Evolutionary conservation across 2,888 invertebrate species (phyloP).

Genomic region (Doris montereyensis): DNA sequence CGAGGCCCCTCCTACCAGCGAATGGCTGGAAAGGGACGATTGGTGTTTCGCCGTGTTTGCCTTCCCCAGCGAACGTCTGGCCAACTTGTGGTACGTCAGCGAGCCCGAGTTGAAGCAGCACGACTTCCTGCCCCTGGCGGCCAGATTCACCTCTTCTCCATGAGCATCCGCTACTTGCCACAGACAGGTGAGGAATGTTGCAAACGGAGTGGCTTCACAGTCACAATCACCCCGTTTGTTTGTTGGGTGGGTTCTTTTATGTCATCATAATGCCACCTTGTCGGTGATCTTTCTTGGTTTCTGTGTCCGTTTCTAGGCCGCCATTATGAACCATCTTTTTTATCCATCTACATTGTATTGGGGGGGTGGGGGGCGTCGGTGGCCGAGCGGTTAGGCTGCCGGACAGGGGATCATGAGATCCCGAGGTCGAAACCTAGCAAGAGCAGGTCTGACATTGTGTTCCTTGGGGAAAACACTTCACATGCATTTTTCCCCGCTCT

Average conservation of each 20-base stretch:
- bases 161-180: conserved; percentile 46
- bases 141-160: conserved; percentile 44
- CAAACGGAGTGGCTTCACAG: no score
- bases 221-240: not conserved
- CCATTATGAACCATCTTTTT: not conserved
- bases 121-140: conserved; percentile 52
- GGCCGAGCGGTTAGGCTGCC: no score
- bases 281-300: not conserved
- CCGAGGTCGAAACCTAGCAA: no score
- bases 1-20: conserved; percentile 38
- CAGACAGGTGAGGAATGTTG: conserved; percentile 41
- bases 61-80: conserved; percentile 45
- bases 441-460: no score
- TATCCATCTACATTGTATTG: no score
- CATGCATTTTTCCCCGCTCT: no score
- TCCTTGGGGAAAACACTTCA: no score
- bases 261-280: not conserved
- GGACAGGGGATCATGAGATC: no score
- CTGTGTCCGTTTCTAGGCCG: no score
- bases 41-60: conserved; percentile 47
- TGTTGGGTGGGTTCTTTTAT: not conserved
- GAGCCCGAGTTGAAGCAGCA: conserved; percentile 55
- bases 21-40: conserved; percentile 43
- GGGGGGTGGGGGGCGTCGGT: no score
- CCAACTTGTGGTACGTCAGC: conserved; percentile 48